Evolutionary conservation across 2,888 invertebrate species (phyloP), one percentile per base, ranked within the genome.

Genomic region (Bellardia pandia): DNA sequence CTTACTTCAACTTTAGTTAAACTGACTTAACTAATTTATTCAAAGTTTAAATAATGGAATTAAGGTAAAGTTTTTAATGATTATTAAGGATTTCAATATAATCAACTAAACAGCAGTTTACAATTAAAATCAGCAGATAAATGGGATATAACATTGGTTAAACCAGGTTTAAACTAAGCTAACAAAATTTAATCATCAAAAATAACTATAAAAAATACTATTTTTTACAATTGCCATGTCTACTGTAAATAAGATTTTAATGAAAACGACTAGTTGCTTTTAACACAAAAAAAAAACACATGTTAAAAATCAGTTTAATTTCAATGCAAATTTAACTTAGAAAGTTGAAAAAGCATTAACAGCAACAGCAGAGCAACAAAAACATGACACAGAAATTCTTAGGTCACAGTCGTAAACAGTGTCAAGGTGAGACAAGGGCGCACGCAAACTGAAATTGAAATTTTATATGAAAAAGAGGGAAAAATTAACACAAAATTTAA

Each of bases 371-470:
- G 69, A n/a, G n/a, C n/a, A 40, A 58, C 5, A 30, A 68, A 6
- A 53, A 53, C 40, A 53, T 60, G 48, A 51, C 58, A 71, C 30
- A 16, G 2, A 68, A 79, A 74, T 66, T 60, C 75, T 75, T 71
- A 33, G 76, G 76, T 72, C 64, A 74, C 72, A 77, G 58, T 7
- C 68, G 71, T 23, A 64, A 82, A 86, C 84, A 80, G 84, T 75
- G 86, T 84, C 86, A 86, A 86, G 84, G 86, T 86, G 80, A 80
- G 60, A 64, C 80, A 83, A 84, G 86, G 80, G 72, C 84, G 53
- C 84, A 84, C 84, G 84, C 84, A 51, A 83, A 56, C 75, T 71
- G 42, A 40, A 62, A 30, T 30, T 6, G 2, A 45, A 45, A 45
- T 45, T 51, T 33, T 11, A 51, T 51, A 7, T 58, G 14, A 6